Evolutionary conservation across 2,113 vertebrate species (phyloP).

Genomic region (Xiphorhynchus elegans): DNA sequence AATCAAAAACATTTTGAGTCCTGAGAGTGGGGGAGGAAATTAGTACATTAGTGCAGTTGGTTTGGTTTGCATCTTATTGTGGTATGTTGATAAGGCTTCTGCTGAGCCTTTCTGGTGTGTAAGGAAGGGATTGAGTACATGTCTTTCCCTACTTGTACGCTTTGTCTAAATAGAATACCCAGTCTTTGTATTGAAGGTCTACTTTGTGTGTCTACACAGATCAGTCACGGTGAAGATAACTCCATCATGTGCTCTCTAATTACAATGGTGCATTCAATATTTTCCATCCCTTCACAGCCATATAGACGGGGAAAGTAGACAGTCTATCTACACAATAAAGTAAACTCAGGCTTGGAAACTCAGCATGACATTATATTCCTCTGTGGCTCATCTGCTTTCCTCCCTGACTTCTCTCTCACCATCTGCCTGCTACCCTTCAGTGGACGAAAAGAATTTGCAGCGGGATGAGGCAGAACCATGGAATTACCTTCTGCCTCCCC

Average conservation of each 20-base stretch:
- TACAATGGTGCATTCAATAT: background rate
- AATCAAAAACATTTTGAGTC: background rate
- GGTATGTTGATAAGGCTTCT: background rate
- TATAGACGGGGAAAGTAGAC: background rate
- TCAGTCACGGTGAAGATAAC: background rate
- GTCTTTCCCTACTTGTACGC: background rate
- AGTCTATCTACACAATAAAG: background rate
- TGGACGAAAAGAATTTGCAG: background rate
- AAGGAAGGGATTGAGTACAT: rapidly evolving
- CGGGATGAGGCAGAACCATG: background rate
- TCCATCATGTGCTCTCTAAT: background rate
- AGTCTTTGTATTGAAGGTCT: background rate
- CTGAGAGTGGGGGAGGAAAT: background rate
- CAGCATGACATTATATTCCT: background rate
- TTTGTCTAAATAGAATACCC: background rate
- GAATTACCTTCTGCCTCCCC: background rate
- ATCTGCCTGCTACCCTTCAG: background rate
- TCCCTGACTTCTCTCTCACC: background rate
- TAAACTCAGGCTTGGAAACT: background rate
- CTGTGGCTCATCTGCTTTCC: background rate
- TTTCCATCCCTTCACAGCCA: background rate
- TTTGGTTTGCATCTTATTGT: background rate
- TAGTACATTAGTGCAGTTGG: background rate
- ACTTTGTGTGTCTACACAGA: background rate
- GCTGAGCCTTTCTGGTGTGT: background rate